A percentile compares a stretch with the other conserved stretches of the same genome.
Conservation (phyloP, 2,888 invertebrate genomes). For the Drosophila parthenogenetica region DNA sequence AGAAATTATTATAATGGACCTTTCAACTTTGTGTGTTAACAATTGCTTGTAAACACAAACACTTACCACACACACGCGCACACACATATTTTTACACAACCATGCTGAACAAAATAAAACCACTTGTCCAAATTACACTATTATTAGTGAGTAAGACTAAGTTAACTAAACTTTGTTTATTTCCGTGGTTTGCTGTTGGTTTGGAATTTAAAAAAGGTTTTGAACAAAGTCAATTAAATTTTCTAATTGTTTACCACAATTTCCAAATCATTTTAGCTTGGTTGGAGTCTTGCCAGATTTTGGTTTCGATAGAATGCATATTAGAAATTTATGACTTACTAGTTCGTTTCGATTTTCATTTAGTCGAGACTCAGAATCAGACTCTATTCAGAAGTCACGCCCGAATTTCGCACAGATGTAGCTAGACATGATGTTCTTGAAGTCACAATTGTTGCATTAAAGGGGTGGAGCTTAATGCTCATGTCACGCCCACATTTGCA, state of each 20-base stretch:
- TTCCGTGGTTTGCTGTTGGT: no score
- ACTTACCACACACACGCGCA: not conserved
- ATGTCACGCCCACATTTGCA: slow-evolving; percentile 46
- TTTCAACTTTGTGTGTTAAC: slow-evolving; percentile 9
- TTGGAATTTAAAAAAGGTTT: no score
- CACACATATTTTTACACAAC: no score
- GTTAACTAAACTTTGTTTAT: no score
- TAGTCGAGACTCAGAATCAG: not conserved
- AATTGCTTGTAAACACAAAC: slow-evolving; percentile 4
- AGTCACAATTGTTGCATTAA: slow-evolving; percentile 1
- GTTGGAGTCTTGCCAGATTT: no score
- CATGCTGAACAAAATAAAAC: not conserved
- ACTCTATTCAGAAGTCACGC: not conserved
- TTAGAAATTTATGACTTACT: no score
- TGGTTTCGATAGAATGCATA: no score
- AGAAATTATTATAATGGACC: slow-evolving; percentile 31
- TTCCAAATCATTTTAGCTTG: not conserved
- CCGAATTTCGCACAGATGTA: slow-evolving; percentile 24
- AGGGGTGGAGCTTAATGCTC: slow-evolving; percentile 37
- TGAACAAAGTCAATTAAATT: no score
- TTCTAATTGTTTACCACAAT: no score
- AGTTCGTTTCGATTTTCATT: no score
- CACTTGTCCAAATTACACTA: slow-evolving; percentile 7
- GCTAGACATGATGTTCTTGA: slow-evolving; percentile 5
- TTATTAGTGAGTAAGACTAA: not conserved